Evolutionary conservation across 2,113 vertebrate species (phyloP).

Genomic region (Antennarius striatus): DNA sequence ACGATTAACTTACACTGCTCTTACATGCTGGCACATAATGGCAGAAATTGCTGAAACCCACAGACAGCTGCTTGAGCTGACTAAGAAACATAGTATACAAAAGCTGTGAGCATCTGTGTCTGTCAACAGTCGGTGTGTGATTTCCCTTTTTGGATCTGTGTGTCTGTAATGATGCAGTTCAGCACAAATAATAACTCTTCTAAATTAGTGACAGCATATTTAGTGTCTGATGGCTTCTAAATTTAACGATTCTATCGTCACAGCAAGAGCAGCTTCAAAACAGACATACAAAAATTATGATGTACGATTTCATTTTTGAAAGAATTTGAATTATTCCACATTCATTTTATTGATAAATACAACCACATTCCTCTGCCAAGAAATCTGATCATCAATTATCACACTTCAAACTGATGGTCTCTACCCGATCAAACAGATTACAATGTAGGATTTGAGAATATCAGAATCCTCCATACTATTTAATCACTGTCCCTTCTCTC

Average conservation of each 20-base stretch:
- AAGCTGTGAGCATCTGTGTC: too few relatives aligned
- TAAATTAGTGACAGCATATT: conserved; percentile 57
- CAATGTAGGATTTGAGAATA: too few relatives aligned
- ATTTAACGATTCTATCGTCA: conserved; percentile 29
- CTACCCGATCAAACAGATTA: too few relatives aligned
- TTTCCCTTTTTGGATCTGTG: too few relatives aligned
- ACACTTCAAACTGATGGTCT: background rate
- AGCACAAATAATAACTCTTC: conserved; percentile 52
- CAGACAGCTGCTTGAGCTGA: conserved; percentile 66
- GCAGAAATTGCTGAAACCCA: conserved; percentile 50
- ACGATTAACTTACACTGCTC: conserved; percentile 33
- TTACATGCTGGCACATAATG: conserved; percentile 54
- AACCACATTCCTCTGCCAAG: background rate
- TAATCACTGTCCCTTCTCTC: conserved; percentile 1
- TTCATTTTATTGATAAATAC: too few relatives aligned
- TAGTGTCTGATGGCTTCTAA: conserved; percentile 10
- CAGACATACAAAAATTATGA: background rate
- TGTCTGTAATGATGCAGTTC: conserved; percentile 6
- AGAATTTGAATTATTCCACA: background rate
- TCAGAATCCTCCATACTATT: too few relatives aligned
- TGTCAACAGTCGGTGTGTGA: too few relatives aligned
- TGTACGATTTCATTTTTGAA: background rate
- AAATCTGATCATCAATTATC: background rate
- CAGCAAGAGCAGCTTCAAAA: background rate
- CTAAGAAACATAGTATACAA: conserved; percentile 26